These are phyloP conservation scores for Falcaria lacertinaria DNA, from an alignment of 2,888 invertebrate species.

Conservation along the genomic window DNA sequence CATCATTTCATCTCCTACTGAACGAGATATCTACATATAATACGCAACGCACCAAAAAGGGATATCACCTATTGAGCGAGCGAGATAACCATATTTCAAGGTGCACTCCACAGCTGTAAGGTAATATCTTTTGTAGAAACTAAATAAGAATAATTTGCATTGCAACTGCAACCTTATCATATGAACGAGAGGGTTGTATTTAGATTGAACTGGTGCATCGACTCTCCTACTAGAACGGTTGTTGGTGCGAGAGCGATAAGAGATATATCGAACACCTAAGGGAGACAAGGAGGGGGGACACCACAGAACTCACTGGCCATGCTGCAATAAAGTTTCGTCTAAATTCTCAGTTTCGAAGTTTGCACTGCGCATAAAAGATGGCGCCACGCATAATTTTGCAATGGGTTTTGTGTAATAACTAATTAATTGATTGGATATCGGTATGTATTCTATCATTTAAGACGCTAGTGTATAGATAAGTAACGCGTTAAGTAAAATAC, in stretches of 20 bases:
- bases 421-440: conserved; percentile 7
- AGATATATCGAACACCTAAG: conserved; percentile 31
- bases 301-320: conserved; percentile 49
- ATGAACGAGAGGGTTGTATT: conserved; percentile 50
- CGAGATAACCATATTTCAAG: conserved; percentile 64
- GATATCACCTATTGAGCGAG: conserved; percentile 57
- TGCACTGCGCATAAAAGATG: conserved; percentile 55
- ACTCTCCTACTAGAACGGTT: conserved; percentile 39
- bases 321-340: conserved; percentile 54
- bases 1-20: conserved; percentile 68
- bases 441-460: background rate
- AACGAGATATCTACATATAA: conserved; percentile 76
- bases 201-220: conserved; percentile 41
- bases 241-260: conserved; percentile 43
- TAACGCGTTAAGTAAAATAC: too few relatives aligned
- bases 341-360: conserved; percentile 49
- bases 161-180: conserved; percentile 72
- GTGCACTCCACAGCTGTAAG: conserved; percentile 54
- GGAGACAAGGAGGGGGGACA: conserved; percentile 45
- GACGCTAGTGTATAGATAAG: background rate
- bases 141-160: conserved; percentile 46
- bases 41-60: conserved; percentile 63
- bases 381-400: conserved; percentile 46
- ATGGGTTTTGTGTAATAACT: conserved; percentile 7
- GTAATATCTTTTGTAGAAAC: conserved; percentile 52